A percentile compares a stretch with the other conserved stretches of the same genome.
phyloP scores from a whole-genome alignment of 2,797 vertebrate genomes.

The Phrynocephalus vlangalii region DNA sequence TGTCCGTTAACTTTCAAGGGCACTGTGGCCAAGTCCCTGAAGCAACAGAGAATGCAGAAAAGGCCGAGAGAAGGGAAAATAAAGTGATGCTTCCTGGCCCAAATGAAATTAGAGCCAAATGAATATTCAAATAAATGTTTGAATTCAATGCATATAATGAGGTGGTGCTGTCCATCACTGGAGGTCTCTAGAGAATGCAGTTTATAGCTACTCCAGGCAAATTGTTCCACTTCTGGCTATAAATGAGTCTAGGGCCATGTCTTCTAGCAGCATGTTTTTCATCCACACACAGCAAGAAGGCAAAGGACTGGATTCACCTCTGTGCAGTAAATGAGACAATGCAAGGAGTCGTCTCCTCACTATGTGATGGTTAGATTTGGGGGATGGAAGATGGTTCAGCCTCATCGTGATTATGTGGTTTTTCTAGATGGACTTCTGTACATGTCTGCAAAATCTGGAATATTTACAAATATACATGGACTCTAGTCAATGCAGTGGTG shows the following conservation, averaged over 20 bases:
- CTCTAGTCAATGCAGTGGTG: too few species aligned
- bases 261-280: neutral
- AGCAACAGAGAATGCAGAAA: neutral
- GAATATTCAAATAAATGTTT: slow-evolving; percentile 25
- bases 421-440: too few species aligned
- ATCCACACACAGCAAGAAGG: too few species aligned
- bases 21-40: slow-evolving; percentile 11
- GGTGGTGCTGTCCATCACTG: neutral
- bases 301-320: too few species aligned
- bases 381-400: too few species aligned
- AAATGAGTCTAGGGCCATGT: neutral
- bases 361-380: too few species aligned
- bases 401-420: too few species aligned
- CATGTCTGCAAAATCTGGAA: too few species aligned
- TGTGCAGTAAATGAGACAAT: too few species aligned
- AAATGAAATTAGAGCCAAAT: slow-evolving; percentile 31
- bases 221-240: neutral
- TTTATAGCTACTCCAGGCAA: neutral
- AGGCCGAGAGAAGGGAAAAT: too few species aligned
- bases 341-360: too few species aligned
- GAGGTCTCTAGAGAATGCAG: neutral
- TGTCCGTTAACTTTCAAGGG: slow-evolving; percentile 40
- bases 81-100: neutral
- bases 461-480: too few species aligned
- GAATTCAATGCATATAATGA: slow-evolving; percentile 32